Conservation (phyloP, 2,113 vertebrate species). For the Plecturocebus donacophilus region DNA sequence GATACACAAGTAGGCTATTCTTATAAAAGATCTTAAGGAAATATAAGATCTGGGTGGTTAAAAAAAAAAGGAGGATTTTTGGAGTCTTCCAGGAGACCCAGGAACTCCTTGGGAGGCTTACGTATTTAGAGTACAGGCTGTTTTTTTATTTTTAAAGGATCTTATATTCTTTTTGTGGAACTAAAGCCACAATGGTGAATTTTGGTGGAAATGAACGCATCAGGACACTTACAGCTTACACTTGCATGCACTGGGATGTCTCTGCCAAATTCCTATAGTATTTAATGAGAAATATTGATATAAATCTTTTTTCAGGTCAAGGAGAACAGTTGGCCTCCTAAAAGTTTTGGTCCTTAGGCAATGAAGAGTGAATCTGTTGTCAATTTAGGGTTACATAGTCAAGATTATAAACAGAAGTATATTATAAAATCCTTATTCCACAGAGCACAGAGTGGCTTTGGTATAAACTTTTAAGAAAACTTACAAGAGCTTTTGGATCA, state of each 20-base stretch:
- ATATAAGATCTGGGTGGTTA: not conserved
- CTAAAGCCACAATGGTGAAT: not conserved
- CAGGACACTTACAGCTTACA: not conserved
- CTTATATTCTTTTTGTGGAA: not conserved
- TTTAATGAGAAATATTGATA: constrained; percentile 5
- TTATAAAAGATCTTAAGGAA: not conserved
- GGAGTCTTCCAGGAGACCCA: not conserved
- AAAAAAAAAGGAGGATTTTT: not conserved
- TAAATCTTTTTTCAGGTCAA: not conserved
- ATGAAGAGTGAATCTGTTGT: not conserved
- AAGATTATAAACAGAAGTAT: not conserved
- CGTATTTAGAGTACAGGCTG: not conserved
- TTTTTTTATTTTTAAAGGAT: not conserved
- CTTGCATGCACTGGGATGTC: not conserved
- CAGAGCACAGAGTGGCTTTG: not conserved
- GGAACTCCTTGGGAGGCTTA: not conserved
- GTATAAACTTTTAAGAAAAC: constrained; percentile 39
- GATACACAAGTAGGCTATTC: not conserved
- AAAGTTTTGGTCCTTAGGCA: not conserved
- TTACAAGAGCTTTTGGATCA: not conserved
- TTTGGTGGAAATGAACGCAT: not conserved
- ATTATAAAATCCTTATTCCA: not conserved
- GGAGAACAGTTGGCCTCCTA: not conserved
- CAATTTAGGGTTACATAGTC: not conserved
- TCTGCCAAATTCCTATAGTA: not conserved